Evolutionary conservation across 2,113 vertebrate genomes (phyloP).

Genomic region (Baryphthengus martii): DNA sequence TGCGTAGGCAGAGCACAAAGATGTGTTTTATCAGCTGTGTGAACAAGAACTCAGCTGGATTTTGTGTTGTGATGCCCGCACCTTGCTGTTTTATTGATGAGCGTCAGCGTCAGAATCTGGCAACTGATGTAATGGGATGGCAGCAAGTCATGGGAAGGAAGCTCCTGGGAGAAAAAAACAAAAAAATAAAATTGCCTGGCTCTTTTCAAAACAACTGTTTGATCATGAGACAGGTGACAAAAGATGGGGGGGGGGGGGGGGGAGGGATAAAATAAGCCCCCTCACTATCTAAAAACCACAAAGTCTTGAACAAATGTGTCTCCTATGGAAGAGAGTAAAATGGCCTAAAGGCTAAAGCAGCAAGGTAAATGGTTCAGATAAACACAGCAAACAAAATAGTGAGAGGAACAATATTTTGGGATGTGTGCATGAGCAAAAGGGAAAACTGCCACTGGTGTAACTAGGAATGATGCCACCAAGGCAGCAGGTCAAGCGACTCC

Average conservation of each 20-base stretch:
- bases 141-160: not conserved
- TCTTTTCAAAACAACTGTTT: conserved; percentile 14
- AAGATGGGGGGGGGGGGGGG: not conserved
- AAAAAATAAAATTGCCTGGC: not conserved
- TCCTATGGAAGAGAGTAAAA: not conserved
- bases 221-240: not conserved
- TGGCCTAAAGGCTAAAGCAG: not conserved
- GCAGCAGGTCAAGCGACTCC: not conserved
- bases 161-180: not conserved
- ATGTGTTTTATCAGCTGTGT: not conserved
- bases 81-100: not conserved
- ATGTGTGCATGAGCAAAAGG: not conserved
- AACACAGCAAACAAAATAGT: not conserved
- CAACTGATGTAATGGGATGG: not conserved
- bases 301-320: not conserved
- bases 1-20: not conserved
- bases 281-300: not conserved
- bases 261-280: not conserved
- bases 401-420: not conserved
- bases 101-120: not conserved
- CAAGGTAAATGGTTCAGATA: not conserved
- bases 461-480: not conserved
- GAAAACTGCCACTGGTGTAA: not conserved
- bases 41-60: not conserved
- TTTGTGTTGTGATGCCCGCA: not conserved